Evolutionary conservation across 2,888 invertebrate genomes (phyloP).

Genomic region (Leucophora obtusa): DNA sequence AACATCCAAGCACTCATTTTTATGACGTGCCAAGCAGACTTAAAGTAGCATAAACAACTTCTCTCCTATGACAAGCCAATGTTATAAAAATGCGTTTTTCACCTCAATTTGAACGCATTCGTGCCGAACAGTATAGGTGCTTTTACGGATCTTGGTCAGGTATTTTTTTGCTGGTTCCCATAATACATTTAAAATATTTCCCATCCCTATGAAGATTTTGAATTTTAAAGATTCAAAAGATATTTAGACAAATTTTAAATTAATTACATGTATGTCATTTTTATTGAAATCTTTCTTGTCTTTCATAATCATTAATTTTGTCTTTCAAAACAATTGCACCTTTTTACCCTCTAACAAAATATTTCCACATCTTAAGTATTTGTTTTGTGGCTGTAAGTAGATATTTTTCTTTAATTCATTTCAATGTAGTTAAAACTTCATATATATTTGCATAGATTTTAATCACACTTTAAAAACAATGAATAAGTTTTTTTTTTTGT

Average conservation of each 20-base stretch:
- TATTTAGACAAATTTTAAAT: background rate
- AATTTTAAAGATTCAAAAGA: no score
- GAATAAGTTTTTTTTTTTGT: constrained; percentile 41
- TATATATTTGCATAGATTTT: constrained; percentile 64
- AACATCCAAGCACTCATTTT: no score
- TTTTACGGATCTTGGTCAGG: no score
- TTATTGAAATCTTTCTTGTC: constrained; percentile 30
- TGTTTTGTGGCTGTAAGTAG: background rate
- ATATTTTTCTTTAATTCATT: constrained; percentile 46
- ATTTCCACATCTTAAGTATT: constrained; percentile 47
- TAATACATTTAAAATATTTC: no score
- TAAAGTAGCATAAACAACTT: no score
- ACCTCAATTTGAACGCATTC: no score
- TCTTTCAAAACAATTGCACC: constrained; percentile 60
- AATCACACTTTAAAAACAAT: constrained; percentile 62
- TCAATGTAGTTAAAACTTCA: constrained; percentile 53
- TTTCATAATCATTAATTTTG: constrained; percentile 46
- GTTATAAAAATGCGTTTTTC: no score
- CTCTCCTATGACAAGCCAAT: no score
- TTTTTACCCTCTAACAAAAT: constrained; percentile 61
- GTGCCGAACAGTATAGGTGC: no score
- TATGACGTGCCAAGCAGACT: no score
- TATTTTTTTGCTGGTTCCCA: no score
- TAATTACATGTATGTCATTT: background rate
- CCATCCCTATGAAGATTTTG: no score